A percentile compares a stretch with the other conserved stretches of the same genome.
Conservation (phyloP, 1,140 invertebrate genomes). For the Drosophila malerkotliana region DNA sequence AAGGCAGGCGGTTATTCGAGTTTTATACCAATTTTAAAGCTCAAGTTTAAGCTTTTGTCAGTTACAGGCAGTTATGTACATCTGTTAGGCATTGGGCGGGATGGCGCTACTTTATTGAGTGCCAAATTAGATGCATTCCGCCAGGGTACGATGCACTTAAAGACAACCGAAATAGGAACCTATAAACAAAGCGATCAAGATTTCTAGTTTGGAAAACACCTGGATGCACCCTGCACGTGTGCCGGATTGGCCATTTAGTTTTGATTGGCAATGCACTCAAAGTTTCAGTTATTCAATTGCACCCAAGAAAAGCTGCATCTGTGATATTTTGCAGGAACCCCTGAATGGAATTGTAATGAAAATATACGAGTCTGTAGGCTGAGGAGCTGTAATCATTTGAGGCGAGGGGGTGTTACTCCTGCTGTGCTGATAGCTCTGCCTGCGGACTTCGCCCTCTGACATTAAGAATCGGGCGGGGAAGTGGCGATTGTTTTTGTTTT, state of each 20-base stretch:
- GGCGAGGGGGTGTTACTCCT: constrained; percentile 12
- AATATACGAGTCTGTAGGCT: background rate
- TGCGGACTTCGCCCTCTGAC: background rate
- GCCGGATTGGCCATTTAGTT: background rate
- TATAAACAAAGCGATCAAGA: background rate
- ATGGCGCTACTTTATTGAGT: no score
- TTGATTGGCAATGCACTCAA: constrained; percentile 4
- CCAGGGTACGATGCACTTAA: no score
- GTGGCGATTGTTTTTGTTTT: constrained; percentile 27
- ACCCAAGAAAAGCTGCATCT: background rate
- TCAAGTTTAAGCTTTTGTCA: no score
- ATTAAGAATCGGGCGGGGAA: background rate
- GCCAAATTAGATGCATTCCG: no score
- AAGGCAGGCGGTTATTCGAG: no score
- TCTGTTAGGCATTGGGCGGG: no score
- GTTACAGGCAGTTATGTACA: no score
- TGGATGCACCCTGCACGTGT: constrained; percentile 17
- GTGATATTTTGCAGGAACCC: no score
- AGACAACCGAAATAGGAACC: background rate
- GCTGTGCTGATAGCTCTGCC: constrained; percentile 10
- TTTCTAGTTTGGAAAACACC: constrained; percentile 17
- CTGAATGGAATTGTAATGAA: no score
- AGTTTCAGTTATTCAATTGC: background rate
- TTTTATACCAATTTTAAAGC: no score
- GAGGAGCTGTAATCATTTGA: constrained; percentile 3